Evolutionary conservation across 1,140 invertebrate species (phyloP), one percentile per base, ranked within the genome.

Genomic region (Dinoponera quadriceps): DNA sequence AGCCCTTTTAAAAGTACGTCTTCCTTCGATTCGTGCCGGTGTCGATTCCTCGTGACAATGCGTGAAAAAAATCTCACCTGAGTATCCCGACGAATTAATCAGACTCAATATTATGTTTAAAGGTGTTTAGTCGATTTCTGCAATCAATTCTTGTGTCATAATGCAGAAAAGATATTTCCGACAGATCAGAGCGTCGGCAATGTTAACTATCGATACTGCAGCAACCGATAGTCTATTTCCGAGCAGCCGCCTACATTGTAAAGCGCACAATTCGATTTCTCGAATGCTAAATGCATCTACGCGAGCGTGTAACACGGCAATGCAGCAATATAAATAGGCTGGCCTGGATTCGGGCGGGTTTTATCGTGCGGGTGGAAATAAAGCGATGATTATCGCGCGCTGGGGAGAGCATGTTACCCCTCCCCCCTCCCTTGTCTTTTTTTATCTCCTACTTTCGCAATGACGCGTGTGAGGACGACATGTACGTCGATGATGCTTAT

Each of bases 251-350:
- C 29, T 55, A 27, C 33, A 68, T 68, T 51, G 51, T 18, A 20
- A 38, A 38, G 29, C 51, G 14, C 38, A 44, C 22, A 25, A 25
- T 55, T 25, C 44, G 27, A 66, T 77, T 85, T 63, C 73, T 25
- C 48, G 51, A 83, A 83, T 44, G 48, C 57, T 74, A 74, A 83
- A 51, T 49, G 27, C 72, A 63, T 63, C 44, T 75, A 63, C 25
- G 60, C 33, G 71, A 83, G 38, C 63, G 25, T 62, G 71, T 74
- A 72, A 65, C 38, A 29, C 63, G 65, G 38, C 69, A 57, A 59
- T 69, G 85, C 78, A 60, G 75, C 65, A 75, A 82, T 78, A 72
- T 86, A 87, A 87, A 83, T 86, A 86, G 84, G 25, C 27, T 87
- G 84, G 84, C 85, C 69, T 77, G 55, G 60, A 72, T 83, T 86